phyloP scores from a whole-genome alignment of 2,113 vertebrate species.

The Prinia subflava region DNA sequence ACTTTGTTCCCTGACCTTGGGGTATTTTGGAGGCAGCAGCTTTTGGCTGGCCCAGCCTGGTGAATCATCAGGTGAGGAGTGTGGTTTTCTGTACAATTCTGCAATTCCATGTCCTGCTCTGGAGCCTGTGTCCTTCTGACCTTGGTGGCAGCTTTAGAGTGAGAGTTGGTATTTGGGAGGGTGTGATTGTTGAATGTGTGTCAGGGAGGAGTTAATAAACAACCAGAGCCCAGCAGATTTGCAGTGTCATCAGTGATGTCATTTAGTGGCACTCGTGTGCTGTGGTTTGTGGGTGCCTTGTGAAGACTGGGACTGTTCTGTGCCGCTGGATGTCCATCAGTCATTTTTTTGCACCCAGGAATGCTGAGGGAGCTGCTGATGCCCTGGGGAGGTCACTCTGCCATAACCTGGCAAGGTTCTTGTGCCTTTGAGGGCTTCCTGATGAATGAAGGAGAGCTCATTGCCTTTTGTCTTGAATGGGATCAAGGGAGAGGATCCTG shows the following conservation, averaged over 20 bases:
- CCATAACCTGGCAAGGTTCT: accelerated
- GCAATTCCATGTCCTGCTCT: background rate
- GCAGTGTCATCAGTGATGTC: background rate
- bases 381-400: too few species aligned
- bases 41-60: accelerated
- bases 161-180: background rate
- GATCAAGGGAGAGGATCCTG: background rate
- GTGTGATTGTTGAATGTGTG: background rate
- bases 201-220: background rate
- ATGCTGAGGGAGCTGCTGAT: background rate
- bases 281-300: background rate
- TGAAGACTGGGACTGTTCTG: background rate
- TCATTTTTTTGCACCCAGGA: background rate
- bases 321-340: background rate
- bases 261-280: background rate
- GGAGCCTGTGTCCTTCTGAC: too few species aligned
- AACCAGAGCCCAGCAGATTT: too few species aligned
- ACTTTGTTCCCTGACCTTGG: background rate
- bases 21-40: background rate
- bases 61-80: background rate
- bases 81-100: background rate
- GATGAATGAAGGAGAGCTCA: background rate
- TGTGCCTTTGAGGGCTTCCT: accelerated
- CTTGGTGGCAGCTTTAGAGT: background rate
- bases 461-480: background rate